Evolutionary conservation across 1,140 invertebrate species (phyloP), one percentile per base, ranked within the genome.

Genomic region (Bombus terrestris): DNA sequence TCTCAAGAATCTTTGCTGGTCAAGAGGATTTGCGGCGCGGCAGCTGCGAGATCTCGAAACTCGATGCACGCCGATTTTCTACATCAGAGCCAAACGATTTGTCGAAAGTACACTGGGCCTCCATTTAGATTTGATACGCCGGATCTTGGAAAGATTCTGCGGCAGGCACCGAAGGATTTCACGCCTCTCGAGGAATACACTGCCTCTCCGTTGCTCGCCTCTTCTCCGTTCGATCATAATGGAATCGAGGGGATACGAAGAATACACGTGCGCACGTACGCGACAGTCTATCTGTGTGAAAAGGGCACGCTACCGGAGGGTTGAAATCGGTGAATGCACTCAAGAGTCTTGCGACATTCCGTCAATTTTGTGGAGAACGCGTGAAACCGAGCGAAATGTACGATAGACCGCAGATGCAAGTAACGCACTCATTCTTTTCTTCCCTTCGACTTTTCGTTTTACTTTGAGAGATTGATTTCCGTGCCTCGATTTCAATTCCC

Each of bases 151-250:
- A 80, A 37, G 37, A 86, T 83, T 25, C 72, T 18, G 77, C 66
- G 75, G 39, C 35, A 64, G 72, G 39, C 39, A 81, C 64, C 82
- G 53, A 73, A 89, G 72, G 82, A 89, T 91, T 91, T 91, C 85
- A 91, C 89, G 90, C 87, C 89, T 90, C 90, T 91, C 81, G 80
- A 91, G 69, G 53, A 85, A 66, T 57, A 77, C 83, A 82, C 59
- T 73, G 47, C 35, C 39, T 72, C 53, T 39, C 37, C 39, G 39
- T 73, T 6, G 28, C 59, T 62, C 59, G 62, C 41, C 73, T 64
- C 78, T 82, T 68, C 69, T 80, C 43, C 68, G 59, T 80, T 78
- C 41, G 35, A 88, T 88, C 84, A 57, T 83, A 39, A 43, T 32
- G 22, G 74, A 53, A 62, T 79, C 53, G 22, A 80, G 43, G 69